Evolutionary conservation across 2,797 vertebrate genomes (phyloP), one percentile per base, ranked within the genome.

Genomic region (Clarias laeviceps): DNA sequence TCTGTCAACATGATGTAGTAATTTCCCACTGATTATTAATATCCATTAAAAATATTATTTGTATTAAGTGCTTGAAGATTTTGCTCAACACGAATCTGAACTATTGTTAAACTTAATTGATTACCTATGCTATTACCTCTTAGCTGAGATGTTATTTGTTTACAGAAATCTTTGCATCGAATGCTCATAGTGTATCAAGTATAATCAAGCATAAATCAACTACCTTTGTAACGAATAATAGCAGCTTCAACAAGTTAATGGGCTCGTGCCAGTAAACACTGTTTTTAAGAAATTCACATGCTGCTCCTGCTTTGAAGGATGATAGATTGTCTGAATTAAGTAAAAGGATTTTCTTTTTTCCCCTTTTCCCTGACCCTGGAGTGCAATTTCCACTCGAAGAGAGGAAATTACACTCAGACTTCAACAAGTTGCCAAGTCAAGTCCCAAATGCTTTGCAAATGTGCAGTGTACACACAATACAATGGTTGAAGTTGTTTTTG

Each of bases 391-490:
- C 79, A 89, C 89, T 90, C 74, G 85, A 91, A 93, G 94, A 95
- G 91, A 94, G 90, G 87, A 92, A 92, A 92, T 90, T 94, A 92
- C 93, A 80, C 87, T 94, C 87, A 91, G 90, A 89, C 85, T 88
- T 93, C 90, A 91, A 92, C 92, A 89, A 69, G 88, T 88, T 95
- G 96, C 95, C 95, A 96, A 94, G 61, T 90, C 92, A 89, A 62
- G 87, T 90, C 88, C 89, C 87, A 80, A 84, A 86, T 87, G 82
- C 80, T 86, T 76, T 73, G 83, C 59, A 82, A 89, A 87, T 83
- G 77, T 83, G 85, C 77, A 88, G 82, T 88, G 86, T 88, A 82
- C 85, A 90, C 59, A 84, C 85, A 88, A 82, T 87, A 82, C 89
- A 87, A 87, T 90, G 91, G 83, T 79, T 84, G 77, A 79, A 85